phyloP scores from a whole-genome alignment of 1,140 invertebrate species.

The Sipha flava region DNA sequence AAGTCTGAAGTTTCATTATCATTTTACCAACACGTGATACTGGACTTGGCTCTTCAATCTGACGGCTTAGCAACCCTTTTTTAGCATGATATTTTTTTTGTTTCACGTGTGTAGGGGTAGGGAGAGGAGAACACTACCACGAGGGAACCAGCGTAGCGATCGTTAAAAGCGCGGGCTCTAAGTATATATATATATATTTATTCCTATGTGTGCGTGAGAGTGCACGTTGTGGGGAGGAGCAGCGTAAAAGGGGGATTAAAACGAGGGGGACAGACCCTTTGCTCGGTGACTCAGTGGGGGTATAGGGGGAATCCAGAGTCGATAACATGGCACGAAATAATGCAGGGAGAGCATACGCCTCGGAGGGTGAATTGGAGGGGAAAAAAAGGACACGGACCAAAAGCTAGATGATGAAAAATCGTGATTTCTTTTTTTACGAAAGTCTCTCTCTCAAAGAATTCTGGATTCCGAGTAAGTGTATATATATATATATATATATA shows the following conservation, averaged over 20 bases:
- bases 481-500: too few species aligned
- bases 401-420: background rate
- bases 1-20: background rate
- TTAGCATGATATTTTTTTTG: background rate
- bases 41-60: conserved; percentile 1
- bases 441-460: background rate
- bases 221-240: background rate
- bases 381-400: background rate
- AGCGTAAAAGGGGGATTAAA: conserved; percentile 29
- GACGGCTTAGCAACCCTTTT: conserved; percentile 11
- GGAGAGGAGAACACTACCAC: background rate
- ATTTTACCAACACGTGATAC: background rate
- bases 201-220: background rate
- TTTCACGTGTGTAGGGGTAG: background rate
- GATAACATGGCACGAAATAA: conserved; percentile 13
- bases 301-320: conserved; percentile 19
- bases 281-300: conserved; percentile 29
- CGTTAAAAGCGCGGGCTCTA: conserved; percentile 7
- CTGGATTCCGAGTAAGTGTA: background rate
- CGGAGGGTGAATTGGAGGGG: background rate
- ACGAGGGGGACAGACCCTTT: conserved; percentile 28
- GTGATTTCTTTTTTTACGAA: background rate
- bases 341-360: conserved; percentile 4
- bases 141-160: conserved; percentile 11
- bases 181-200: background rate